These are phyloP conservation scores for Philereme vetulata DNA, from an alignment of 2,888 invertebrate species.

Conservation along the genomic window DNA sequence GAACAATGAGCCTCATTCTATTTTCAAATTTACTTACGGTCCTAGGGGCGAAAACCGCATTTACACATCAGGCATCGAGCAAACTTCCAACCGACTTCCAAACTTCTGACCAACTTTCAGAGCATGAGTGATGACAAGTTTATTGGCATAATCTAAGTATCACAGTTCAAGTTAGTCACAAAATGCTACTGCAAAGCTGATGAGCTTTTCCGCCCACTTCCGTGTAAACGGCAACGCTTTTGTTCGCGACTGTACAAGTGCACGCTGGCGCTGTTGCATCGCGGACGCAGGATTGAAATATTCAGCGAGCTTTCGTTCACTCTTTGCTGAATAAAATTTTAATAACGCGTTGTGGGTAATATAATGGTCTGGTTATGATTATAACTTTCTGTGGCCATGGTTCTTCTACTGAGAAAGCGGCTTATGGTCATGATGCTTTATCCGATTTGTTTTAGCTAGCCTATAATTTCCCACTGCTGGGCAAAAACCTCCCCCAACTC, in stretches of 20 bases:
- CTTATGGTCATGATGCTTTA: neutral
- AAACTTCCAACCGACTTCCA: too few relatives aligned
- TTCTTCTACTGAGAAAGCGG: neutral
- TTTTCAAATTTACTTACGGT: too few relatives aligned
- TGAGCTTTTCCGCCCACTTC: conserved; percentile 2
- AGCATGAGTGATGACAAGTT: too few relatives aligned
- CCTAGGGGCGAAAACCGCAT: too few relatives aligned
- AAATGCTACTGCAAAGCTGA: conserved; percentile 12
- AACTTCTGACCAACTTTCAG: too few relatives aligned
- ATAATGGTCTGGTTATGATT: neutral
- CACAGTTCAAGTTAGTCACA: conserved; percentile 8
- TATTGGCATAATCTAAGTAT: neutral
- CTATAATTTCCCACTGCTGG: too few relatives aligned
- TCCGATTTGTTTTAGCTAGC: too few relatives aligned
- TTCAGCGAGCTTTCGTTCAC: conserved; percentile 20
- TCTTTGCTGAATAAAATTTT: conserved; percentile 21
- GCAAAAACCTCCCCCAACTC: too few relatives aligned
- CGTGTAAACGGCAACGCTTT: conserved; percentile 17
- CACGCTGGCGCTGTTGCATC: conserved; percentile 30
- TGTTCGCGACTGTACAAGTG: conserved; percentile 26
- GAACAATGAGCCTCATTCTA: too few relatives aligned
- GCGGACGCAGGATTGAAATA: conserved; percentile 28
- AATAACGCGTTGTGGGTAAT: conserved; percentile 19
- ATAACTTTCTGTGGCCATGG: neutral
- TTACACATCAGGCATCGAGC: too few relatives aligned